These are phyloP conservation scores for Blastomussa wellsi DNA, from an alignment of 92 coral and sea anemone species.

Conservation along the genomic window DNA sequence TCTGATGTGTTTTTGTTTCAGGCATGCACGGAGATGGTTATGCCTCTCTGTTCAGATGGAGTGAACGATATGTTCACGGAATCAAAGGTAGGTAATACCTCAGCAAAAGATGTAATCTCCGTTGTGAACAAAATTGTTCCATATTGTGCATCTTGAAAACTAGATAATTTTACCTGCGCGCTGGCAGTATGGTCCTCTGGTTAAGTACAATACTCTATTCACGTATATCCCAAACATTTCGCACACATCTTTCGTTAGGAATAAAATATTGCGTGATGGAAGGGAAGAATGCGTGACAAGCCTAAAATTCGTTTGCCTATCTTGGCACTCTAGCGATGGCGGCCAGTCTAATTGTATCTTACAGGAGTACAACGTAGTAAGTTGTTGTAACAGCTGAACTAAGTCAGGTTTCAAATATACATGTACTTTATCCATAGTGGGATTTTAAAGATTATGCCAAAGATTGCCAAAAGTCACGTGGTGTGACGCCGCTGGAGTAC, in stretches of 20 bases:
- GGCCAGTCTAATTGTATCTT: not conserved
- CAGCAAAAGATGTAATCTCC: not conserved
- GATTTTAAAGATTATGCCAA: conserved; percentile 74
- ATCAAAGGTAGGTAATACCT: conserved; percentile 59
- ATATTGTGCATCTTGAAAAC: too few relatives aligned
- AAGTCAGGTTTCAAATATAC: not conserved
- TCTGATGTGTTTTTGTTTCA: conserved; percentile 16
- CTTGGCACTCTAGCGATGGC: not conserved
- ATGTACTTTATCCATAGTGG: conserved; percentile 67
- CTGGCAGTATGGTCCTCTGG: too few relatives aligned
- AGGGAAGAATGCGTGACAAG: not conserved
- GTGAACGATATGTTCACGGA: conserved; percentile 87
- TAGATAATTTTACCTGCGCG: too few relatives aligned
- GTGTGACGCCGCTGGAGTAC: conserved; percentile 87
- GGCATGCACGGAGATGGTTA: conserved; percentile 99
- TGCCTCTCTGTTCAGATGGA: conserved; percentile 97
- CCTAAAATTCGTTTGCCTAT: not conserved
- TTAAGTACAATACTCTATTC: too few relatives aligned
- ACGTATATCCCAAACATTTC: too few relatives aligned
- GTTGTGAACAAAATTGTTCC: too few relatives aligned
- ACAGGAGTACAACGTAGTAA: too few relatives aligned
- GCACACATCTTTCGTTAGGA: not conserved
- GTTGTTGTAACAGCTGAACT: not conserved
- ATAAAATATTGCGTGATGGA: not conserved
- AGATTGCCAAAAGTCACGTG: conserved; percentile 64